phyloP scores from a whole-genome alignment of 2,113 vertebrate genomes.

The Uria lomvia region DNA sequence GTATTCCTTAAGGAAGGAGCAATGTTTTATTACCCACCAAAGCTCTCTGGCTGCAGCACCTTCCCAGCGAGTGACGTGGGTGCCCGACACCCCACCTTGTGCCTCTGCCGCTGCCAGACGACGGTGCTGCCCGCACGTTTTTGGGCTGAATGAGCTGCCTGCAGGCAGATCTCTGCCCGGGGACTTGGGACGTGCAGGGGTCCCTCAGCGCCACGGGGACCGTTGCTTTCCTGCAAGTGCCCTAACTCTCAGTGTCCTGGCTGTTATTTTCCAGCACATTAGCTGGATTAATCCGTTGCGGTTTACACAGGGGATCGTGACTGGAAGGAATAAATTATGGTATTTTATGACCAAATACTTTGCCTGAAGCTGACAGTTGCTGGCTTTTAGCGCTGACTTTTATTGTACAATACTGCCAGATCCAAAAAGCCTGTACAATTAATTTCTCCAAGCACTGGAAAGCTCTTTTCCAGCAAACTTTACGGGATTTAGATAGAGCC shows the following conservation, averaged over 20 bases:
- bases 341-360: constrained; percentile 24
- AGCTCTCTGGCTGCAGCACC: background rate
- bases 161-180: background rate
- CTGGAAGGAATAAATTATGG: constrained; percentile 44
- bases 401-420: background rate
- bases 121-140: accelerated
- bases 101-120: background rate
- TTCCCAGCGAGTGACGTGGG: background rate
- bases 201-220: background rate
- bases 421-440: background rate
- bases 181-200: background rate
- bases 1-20: background rate
- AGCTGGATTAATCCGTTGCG: constrained; percentile 34
- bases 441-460: constrained; percentile 18
- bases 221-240: background rate
- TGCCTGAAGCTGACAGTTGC: constrained; percentile 3
- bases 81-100: background rate
- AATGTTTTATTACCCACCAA: background rate
- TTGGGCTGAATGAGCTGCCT: background rate
- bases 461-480: background rate
- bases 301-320: constrained; percentile 21
- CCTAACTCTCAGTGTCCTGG: background rate
- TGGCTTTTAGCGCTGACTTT: constrained; percentile 31
- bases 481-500: background rate
- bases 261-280: constrained; percentile 1